phyloP scores from a whole-genome alignment of 2,113 vertebrate genomes.

The Ia io region DNA sequence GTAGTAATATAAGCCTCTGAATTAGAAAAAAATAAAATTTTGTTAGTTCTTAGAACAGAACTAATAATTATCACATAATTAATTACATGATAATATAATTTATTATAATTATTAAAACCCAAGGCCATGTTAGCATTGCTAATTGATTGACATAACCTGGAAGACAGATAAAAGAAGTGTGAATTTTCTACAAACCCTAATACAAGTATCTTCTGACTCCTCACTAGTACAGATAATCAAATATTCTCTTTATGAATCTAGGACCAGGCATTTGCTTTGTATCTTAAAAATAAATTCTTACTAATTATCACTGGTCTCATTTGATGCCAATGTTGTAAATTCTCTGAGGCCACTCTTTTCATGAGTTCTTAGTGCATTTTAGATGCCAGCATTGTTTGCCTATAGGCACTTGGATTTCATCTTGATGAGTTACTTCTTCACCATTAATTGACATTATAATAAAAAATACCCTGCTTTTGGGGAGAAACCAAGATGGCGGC shows the following conservation, averaged over 20 bases:
- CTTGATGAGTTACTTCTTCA: constrained; percentile 23
- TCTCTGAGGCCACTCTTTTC: neutral
- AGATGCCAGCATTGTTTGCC: neutral
- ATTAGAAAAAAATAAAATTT: neutral
- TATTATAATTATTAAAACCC: neutral
- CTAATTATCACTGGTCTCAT: neutral
- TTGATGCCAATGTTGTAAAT: neutral
- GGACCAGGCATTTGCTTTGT: neutral
- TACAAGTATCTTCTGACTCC: neutral
- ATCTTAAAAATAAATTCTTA: neutral
- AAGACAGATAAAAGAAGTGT: neutral
- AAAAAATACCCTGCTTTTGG: neutral
- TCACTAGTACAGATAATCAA: neutral
- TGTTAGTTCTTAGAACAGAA: neutral
- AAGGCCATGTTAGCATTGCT: neutral
- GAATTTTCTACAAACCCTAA: neutral
- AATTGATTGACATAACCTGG: neutral
- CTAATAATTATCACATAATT: neutral
- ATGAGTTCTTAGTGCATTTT: neutral
- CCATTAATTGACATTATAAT: neutral
- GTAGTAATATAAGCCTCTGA: neutral
- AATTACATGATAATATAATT: neutral
- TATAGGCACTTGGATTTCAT: neutral
- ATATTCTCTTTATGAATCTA: neutral
- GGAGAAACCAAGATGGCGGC: no score